Evolutionary conservation across 2,888 invertebrate genomes (phyloP), one percentile per base, ranked within the genome.

Genomic region (Apantesis nais): DNA sequence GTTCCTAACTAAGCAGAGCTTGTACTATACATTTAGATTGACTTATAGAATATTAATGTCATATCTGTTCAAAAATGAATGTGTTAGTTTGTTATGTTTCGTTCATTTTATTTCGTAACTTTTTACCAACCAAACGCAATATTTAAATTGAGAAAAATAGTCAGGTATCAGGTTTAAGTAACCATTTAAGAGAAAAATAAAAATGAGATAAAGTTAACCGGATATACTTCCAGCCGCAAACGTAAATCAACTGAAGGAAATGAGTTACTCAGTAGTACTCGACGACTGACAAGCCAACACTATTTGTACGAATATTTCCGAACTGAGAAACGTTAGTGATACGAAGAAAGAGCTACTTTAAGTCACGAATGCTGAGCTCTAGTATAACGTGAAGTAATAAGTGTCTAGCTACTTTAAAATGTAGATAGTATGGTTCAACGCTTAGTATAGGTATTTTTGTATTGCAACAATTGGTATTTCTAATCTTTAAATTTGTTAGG

Each of bases 231-330:
- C 70, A 52, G n/a, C 65, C 39, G 70, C 62, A 68, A 74, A 69
- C 65, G 66, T 78, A 74, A 79, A 73, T 73, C 73, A 78, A 74
- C 74, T 70, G 58, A 62, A 71, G 71, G 73, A 72, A 78, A 74
- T 78, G 68, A 55, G 48, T 70, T 66, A 68, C 72, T 75, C 75
- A 66, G 63, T 55, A 37, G 48, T 58, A 52, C 72, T 66, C 39
- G n/a, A 31, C 31, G 67, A 25, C 72, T 72, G 68, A 78, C 76
- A 70, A 73, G 62, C 63, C 44, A 65, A 58, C 34, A 71, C 72
- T 76, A 76, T 74, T 79, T 79, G 70, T 78, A 71, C 68, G 68
- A 70, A 74, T 66, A 63, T 72, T 69, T 63, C 67, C 70, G 62
- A 71, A 72, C 71, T 68, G 22, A 9, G 39, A 61, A 55, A 65